A percentile compares a stretch with the other conserved stretches of the same genome.
phyloP scores from a whole-genome alignment of 1,140 invertebrate genomes.

The Druon quercuslanigerum region DNA sequence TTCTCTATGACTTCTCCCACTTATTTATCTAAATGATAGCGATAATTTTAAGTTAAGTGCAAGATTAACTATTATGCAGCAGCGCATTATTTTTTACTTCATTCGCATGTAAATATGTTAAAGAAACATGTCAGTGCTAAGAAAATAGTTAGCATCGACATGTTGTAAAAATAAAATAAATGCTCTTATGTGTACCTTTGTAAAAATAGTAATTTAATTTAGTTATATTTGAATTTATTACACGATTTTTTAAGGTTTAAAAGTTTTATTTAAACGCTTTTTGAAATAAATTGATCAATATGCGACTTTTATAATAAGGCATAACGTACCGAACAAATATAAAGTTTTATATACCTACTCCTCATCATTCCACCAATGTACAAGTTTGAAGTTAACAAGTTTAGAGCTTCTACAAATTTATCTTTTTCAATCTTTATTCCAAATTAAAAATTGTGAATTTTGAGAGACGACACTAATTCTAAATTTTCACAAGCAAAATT shows the following conservation, averaged over 20 bases:
- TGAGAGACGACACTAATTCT: too few relatives aligned
- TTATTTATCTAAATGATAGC: constrained; percentile 30
- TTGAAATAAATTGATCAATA: too few relatives aligned
- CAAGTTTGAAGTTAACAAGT: too few relatives aligned
- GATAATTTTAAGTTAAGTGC: not conserved
- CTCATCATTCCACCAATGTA: too few relatives aligned
- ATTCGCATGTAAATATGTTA: constrained; percentile 45
- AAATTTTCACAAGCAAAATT: too few relatives aligned
- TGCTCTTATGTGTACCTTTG: constrained; percentile 5
- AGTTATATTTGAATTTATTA: constrained; percentile 20
- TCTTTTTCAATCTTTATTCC: too few relatives aligned
- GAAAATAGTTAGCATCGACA: not conserved
- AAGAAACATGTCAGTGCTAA: constrained; percentile 28
- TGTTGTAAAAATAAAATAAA: not conserved
- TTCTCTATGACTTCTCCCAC: constrained; percentile 34
- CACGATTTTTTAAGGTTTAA: not conserved
- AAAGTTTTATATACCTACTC: too few relatives aligned
- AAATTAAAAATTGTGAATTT: too few relatives aligned
- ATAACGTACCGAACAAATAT: too few relatives aligned
- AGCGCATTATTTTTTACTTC: constrained; percentile 15
- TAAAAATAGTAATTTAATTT: constrained; percentile 17
- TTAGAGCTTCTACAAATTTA: too few relatives aligned
- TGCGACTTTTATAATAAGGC: too few relatives aligned
- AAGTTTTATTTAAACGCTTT: too few relatives aligned
- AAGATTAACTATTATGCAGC: not conserved